Base-by-base conservation (phyloP, 2,797 vertebrate genomes). In the Clamator glandarius region DNA sequence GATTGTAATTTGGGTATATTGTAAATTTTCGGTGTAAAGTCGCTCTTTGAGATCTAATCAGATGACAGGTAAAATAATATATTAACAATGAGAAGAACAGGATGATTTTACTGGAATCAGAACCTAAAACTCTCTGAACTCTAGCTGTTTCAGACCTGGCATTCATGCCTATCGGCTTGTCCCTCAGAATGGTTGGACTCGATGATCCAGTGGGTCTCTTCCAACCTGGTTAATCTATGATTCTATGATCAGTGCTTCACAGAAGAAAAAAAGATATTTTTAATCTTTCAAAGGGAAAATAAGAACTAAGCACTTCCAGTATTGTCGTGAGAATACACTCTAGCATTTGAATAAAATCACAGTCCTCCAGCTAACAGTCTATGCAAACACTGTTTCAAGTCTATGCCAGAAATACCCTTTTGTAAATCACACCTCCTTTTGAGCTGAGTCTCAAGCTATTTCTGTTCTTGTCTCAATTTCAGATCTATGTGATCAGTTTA, bases 401-500 rank as follows among this genome's bases (percentile, higher is more conserved):
- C 88, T 91, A 70, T 94, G 81, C 95, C 90, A 96, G 74, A 96
- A 97, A 95, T 95, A 95, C 0, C 63, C 86, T 75, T 77, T 19
- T 84, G 46, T 95, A 92, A 92, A 91, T 94, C 67, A 76, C 84
- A 72, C 93, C 95, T 90, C 39, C 15, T 72, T 96, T 92, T 94
- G 61, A 68, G 46, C 72, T 74, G 33, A 83, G 18, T 69, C 78
- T 96, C 42, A 13, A 85, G 75, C 67, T 97, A 72, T 96, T 96
- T 95, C 89, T 94, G 93, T 88, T 91, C 66, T n/a, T 96, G 17
- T 97, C 80, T 98, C 90, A 72, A 87, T 97, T 97, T 96, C 98
- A 99, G 99, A 98, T 99, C 96, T 99, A 98, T 93, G 99, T 99
- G 94, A 97, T 99, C 97, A 99, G 99, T 97, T 98, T 98, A 94